These are phyloP conservation scores for Cyclopterus lumpus DNA, from an alignment of 2,797 vertebrate species.

Conservation along the genomic window DNA sequence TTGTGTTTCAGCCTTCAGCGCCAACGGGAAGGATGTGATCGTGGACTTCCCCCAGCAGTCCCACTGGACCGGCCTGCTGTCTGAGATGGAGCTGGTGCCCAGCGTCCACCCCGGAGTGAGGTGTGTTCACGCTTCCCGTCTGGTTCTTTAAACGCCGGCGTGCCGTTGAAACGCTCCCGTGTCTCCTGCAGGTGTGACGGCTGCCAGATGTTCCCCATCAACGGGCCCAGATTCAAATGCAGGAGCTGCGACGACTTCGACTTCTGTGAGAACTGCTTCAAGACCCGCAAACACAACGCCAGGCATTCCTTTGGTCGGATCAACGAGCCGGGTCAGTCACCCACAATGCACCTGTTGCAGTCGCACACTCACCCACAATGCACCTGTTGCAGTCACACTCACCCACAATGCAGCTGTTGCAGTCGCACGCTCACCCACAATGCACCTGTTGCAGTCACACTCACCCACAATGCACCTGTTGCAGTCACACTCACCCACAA, in stretches of 20 bases:
- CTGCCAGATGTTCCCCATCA: conserved; percentile 99
- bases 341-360: not conserved
- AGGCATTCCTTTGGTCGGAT: conserved; percentile 96
- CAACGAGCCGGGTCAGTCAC: conserved; percentile 92
- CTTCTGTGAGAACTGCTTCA: conserved; percentile 98
- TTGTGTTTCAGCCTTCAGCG: conserved; percentile 93
- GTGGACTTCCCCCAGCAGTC: conserved; percentile 99
- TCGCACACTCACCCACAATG: not conserved
- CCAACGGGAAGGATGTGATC: conserved; percentile 98
- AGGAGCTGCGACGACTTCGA: conserved; percentile 98
- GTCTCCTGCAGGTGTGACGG: conserved; percentile 90
- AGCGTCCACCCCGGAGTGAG: conserved; percentile 97
- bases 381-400: too few relatives aligned
- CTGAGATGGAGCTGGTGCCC: conserved; percentile 98
- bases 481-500: not conserved
- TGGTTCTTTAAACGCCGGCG: not conserved
- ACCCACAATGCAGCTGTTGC: not conserved
- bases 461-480: not conserved
- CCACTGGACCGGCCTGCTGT: conserved; percentile 97
- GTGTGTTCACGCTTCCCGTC: conserved; percentile 73
- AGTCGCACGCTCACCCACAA: not conserved
- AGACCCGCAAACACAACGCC: conserved; percentile 94
- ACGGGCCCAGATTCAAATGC: conserved; percentile 97
- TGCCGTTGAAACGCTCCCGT: too few relatives aligned
- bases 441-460: too few relatives aligned